Evolutionary conservation across 2,888 invertebrate genomes (phyloP), one percentile per base, ranked within the genome.

Genomic region (Cephus rjabovi): DNA sequence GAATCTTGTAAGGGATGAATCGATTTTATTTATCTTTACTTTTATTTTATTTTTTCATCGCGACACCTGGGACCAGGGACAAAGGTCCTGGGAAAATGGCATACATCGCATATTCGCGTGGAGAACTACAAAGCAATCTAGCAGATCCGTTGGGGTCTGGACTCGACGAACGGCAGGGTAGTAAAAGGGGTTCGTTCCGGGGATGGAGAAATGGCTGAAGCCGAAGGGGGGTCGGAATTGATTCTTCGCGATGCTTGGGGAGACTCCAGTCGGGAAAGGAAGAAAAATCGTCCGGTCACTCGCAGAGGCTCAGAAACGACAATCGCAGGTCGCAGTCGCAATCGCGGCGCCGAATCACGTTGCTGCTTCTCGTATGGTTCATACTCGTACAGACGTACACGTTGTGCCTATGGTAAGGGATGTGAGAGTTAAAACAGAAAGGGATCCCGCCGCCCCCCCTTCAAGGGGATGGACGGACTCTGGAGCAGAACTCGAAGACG

Each of bases 401-500:
- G 23, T 56, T 56, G 23, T 56, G 23, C 40, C 40, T 56, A 56
- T 6, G 6, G 6, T 23, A 56, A 56, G 40, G 23, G 40, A 56
- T 56, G 40, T 6, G 40, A 40, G 40, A 23, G 23, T 56, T 6
- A 56, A 56, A 56, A 15, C 0, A 56, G 40, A 56, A 56, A 23
- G 23, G 40, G 40, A 23, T 56, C 40, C 40, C 23, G 6, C 37
- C 12, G 12, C 37, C 4, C 12, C 15, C 40, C 15, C 15, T 6
- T 40, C 40, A 6, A 15, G n/a, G 34, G 68, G 70, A 37, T 35
- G 37, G 23, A 56, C 30, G 69, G 40, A 70, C 33, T 30, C 34
- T 4, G 15, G 73, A 40, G 35, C 37, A 69, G 56, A 69, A 40
- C 70, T 56, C 70, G 70, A 80, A 82, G 83, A 71, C 11, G 71